Conservation (phyloP, 2,113 vertebrate species). For the Sterrhoptilus dennistouni region DNA sequence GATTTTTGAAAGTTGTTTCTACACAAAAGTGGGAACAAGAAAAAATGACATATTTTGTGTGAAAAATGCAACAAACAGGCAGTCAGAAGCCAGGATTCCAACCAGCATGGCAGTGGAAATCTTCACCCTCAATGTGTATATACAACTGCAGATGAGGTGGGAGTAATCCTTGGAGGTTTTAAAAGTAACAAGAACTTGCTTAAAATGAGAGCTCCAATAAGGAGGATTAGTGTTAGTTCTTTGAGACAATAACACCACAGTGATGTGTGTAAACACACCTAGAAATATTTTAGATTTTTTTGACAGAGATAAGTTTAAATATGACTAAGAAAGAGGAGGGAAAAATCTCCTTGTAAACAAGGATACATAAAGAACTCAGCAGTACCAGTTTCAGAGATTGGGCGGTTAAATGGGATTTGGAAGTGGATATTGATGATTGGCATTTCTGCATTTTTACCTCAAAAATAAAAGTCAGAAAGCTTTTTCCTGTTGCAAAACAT, state of each 20-base stretch:
- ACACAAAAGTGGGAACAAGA: background rate
- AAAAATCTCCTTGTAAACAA: background rate
- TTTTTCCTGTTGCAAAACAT: background rate
- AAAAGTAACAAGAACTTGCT: background rate
- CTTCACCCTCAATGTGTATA: background rate
- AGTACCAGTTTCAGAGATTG: rapidly evolving
- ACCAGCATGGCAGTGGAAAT: background rate
- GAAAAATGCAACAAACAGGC: background rate
- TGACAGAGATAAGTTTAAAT: background rate
- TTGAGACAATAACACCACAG: background rate
- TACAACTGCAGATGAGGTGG: background rate
- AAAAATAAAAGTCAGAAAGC: background rate
- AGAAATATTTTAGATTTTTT: background rate
- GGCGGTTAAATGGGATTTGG: background rate
- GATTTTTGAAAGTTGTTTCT: background rate
- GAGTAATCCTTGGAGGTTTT: background rate
- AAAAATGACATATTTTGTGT: background rate
- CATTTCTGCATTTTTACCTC: background rate
- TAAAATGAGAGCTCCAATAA: background rate
- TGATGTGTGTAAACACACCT: background rate
- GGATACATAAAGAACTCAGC: background rate
- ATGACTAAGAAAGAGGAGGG: background rate
- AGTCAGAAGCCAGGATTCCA: background rate
- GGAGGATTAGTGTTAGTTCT: background rate
- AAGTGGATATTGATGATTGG: background rate